Conservation (phyloP, 2,888 invertebrate genomes). For the Graphium colonna region DNA sequence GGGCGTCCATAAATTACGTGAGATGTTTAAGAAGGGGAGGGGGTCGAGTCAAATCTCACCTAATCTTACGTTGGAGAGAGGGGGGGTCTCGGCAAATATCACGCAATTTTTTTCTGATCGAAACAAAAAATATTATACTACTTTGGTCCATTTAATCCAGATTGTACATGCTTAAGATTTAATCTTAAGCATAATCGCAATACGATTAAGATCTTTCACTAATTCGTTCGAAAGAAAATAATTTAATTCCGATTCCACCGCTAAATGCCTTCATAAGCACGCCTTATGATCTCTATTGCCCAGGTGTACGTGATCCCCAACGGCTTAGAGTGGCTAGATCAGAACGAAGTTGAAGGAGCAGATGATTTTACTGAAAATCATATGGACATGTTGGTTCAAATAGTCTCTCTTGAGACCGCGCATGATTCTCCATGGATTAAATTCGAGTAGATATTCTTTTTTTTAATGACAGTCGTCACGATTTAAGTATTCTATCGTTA, state of each 20-base stretch:
- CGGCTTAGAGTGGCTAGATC: too few species aligned
- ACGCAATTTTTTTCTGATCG: conserved; percentile 2
- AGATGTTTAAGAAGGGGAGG: too few species aligned
- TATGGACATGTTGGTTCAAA: too few species aligned
- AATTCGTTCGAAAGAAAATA: neutral
- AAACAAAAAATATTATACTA: conserved; percentile 20
- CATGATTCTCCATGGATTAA: neutral
- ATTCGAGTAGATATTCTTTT: neutral
- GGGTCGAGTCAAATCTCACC: conserved; percentile 15
- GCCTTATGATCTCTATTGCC: neutral
- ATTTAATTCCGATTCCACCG: too few species aligned
- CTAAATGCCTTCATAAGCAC: too few species aligned
- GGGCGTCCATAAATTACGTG: too few species aligned
- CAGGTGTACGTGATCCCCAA: too few species aligned
- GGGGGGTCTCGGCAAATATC: conserved; percentile 20
- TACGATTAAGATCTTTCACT: neutral
- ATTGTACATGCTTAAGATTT: neutral
- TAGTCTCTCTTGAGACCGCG: too few species aligned
- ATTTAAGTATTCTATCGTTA: neutral
- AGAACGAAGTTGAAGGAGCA: too few species aligned
- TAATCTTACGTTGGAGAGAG: conserved; percentile 22
- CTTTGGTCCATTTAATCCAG: conserved; percentile 23
- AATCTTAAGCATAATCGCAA: neutral
- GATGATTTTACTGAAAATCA: too few species aligned
- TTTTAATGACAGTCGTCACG: too few species aligned